phyloP scores from a whole-genome alignment of 2,113 vertebrate species.

The Cyprinodon brontotheroides region DNA sequence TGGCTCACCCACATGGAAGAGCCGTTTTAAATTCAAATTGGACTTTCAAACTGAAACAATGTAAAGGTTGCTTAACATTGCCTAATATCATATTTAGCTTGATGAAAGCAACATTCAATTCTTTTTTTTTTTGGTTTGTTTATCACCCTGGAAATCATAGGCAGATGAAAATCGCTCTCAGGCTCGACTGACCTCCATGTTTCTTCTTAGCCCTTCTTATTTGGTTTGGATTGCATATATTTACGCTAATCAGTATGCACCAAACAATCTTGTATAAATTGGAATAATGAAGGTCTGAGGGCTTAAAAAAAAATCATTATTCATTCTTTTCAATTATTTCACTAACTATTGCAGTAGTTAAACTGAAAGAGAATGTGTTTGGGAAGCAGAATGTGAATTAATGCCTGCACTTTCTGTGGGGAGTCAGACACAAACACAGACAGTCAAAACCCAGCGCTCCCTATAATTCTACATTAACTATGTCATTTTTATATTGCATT shows the following conservation, averaged over 20 bases:
- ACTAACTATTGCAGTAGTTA: not conserved
- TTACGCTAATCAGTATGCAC: not conserved
- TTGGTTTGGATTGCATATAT: constrained; percentile 1
- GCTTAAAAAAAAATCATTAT: not conserved
- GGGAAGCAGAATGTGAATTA: not conserved
- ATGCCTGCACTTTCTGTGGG: not conserved
- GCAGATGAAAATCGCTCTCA: not conserved
- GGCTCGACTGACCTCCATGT: not conserved
- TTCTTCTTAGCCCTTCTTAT: not conserved
- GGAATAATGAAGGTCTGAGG: constrained; percentile 7
- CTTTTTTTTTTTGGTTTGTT: not conserved
- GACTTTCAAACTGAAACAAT: not conserved
- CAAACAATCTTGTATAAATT: not conserved
- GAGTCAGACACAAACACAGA: not conserved
- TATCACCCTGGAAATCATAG: not conserved
- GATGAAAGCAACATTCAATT: not conserved
- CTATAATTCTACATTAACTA: not conserved
- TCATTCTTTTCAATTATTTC: not conserved
- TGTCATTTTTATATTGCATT: not conserved
- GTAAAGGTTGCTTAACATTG: not conserved
- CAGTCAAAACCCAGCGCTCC: not conserved
- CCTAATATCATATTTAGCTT: not conserved
- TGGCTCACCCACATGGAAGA: not conserved
- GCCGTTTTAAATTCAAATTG: not conserved
- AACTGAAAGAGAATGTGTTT: not conserved